These are phyloP conservation scores for Charina bottae DNA, from an alignment of 2,113 vertebrate species.

Conservation along the genomic window DNA sequence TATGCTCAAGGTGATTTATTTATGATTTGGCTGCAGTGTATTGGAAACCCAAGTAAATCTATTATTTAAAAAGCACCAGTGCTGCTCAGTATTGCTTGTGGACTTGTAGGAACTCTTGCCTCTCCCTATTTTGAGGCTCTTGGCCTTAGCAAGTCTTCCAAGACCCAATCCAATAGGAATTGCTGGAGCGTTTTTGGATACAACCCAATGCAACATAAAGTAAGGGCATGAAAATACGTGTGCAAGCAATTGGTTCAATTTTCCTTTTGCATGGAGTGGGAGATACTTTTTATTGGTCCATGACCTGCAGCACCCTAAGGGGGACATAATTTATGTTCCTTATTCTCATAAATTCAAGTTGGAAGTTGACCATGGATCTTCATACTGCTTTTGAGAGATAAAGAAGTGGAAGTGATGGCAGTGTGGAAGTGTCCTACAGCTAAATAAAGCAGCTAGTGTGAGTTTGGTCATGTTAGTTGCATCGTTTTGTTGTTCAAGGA, in stretches of 20 bases:
- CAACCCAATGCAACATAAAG: not conserved
- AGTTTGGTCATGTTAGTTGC: too few species aligned
- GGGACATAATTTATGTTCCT: not conserved
- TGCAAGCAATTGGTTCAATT: not conserved
- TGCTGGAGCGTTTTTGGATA: not conserved
- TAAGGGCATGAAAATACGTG: not conserved
- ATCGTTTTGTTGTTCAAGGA: not conserved
- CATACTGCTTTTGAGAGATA: not conserved
- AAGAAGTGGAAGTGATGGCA: not conserved
- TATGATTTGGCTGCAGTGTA: not conserved
- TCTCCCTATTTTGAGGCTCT: not conserved
- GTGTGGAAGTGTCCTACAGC: not conserved
- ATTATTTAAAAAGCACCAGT: not conserved
- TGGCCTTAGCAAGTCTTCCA: not conserved
- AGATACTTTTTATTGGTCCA: not conserved
- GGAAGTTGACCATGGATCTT: not conserved
- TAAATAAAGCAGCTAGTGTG: not conserved
- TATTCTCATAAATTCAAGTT: not conserved
- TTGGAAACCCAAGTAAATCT: not conserved
- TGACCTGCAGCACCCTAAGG: not conserved
- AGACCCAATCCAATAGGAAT: not conserved
- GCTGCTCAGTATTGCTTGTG: not conserved
- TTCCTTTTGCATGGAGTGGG: not conserved
- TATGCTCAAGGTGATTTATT: not conserved
- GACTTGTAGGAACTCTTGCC: not conserved